Conservation (phyloP, 2,113 vertebrate genomes). For the Chitala chitala region DNA sequence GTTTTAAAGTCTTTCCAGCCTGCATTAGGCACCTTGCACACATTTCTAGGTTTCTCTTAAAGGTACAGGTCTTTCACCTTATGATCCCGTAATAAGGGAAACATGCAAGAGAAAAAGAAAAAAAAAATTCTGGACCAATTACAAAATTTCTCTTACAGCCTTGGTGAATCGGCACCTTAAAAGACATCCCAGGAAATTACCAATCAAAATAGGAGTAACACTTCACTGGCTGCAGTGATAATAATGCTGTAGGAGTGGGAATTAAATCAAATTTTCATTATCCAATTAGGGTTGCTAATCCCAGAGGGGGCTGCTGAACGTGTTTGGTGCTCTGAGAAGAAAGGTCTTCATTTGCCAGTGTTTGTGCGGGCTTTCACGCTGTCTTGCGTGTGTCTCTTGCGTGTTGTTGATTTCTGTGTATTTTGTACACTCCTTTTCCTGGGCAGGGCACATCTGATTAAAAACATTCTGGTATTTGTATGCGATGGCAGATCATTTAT, state of each 20-base stretch:
- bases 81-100: not conserved
- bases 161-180: not conserved
- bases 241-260: not conserved
- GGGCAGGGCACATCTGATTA: too few species aligned
- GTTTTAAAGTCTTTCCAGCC: not conserved
- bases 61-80: not conserved
- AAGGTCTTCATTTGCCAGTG: not conserved
- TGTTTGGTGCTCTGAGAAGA: not conserved
- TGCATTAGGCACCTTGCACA: too few species aligned
- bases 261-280: constrained; percentile 20
- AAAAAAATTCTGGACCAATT: not conserved
- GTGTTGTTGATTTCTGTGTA: too few species aligned
- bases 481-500: too few species aligned
- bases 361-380: not conserved
- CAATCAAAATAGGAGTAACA: constrained; percentile 13
- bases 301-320: not conserved
- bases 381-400: not conserved
- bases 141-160: not conserved
- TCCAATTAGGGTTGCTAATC: constrained; percentile 12
- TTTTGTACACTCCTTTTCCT: too few species aligned
- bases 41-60: not conserved
- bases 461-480: too few species aligned
- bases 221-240: not conserved
- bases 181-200: not conserved
- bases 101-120: not conserved